Conservation (phyloP, 2,113 vertebrate species). For the Scytalopus superciliaris region DNA sequence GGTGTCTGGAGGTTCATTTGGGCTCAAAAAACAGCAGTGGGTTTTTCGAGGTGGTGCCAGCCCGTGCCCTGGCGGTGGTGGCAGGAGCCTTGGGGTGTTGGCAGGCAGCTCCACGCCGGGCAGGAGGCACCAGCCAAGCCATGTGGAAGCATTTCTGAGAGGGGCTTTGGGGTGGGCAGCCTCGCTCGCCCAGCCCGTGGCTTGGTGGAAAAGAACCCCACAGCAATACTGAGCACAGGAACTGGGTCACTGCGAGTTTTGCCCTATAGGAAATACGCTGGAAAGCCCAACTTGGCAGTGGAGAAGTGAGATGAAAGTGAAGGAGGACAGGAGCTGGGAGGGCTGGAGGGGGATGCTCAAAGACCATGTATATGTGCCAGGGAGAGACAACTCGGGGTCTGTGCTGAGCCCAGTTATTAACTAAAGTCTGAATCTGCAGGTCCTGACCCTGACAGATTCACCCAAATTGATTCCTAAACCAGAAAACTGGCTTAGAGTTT, state of each 20-base stretch:
- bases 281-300: neutral
- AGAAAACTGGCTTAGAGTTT: neutral
- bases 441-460: neutral
- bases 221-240: neutral
- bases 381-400: fast-evolving
- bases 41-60: neutral
- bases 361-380: fast-evolving
- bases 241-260: neutral
- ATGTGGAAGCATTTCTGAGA: neutral
- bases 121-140: neutral
- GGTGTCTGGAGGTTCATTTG: neutral
- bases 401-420: neutral
- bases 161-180: neutral
- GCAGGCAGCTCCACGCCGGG: neutral
- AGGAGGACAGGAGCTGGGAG: neutral
- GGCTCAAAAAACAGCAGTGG: neutral
- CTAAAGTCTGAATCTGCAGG: neutral
- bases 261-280: neutral
- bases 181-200: fast-evolving
- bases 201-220: neutral
- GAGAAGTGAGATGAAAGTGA: neutral
- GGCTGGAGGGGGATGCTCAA: neutral
- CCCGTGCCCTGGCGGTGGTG: fast-evolving
- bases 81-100: neutral
- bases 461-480: neutral